Base-by-base conservation (phyloP, 1,140 invertebrate species). In the Platyscapa corneri region DNA sequence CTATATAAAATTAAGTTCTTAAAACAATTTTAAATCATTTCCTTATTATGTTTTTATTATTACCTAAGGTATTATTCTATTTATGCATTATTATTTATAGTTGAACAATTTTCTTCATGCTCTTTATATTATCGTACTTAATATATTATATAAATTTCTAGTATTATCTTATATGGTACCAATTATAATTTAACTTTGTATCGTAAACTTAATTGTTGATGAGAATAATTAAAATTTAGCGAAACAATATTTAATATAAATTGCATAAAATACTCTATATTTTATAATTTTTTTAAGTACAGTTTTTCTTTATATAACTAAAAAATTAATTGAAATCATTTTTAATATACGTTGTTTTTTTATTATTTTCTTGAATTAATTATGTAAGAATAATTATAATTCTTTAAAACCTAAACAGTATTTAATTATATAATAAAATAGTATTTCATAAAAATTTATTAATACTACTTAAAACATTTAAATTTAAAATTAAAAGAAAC, bases 1-100 rank as follows among this genome's bases (percentile, higher is more conserved):
- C 42, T 53, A 53, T 76, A 76, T 76, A 32, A 76, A 76, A 76
- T 53, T 46, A 49, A 53, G 18, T 32, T 34, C 16, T 42, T n/a
- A 74, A 42, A 8, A n/a, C 23, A 42, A 74, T n/a, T 74, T 18
- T 74, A 74, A 74, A n/a, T 7, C 70, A 42, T 42, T 74, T n/a
- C 2, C 37, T 74, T 42, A 42, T 42, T 74, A 74, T 42, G 37
- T 42, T 42, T n/a, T n/a, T n/a, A n/a, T n/a, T 42, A 70, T 70
- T 70, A 70, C 12, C 8, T n/a, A 20, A 42, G 23, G n/a, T n/a
- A n/a, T n/a, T n/a, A n/a, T n/a, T n/a, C n/a, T n/a, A n/a, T n/a
- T 23, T 23, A 74, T 39, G 30, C 37, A 10, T 37, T 70, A 70
- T 74, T 74, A 74, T 74, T 70, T 37, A 70, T 39, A 18, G 37